Evolutionary conservation across 2,888 invertebrate species (phyloP).

Genomic region (Agrypnus murinus): DNA sequence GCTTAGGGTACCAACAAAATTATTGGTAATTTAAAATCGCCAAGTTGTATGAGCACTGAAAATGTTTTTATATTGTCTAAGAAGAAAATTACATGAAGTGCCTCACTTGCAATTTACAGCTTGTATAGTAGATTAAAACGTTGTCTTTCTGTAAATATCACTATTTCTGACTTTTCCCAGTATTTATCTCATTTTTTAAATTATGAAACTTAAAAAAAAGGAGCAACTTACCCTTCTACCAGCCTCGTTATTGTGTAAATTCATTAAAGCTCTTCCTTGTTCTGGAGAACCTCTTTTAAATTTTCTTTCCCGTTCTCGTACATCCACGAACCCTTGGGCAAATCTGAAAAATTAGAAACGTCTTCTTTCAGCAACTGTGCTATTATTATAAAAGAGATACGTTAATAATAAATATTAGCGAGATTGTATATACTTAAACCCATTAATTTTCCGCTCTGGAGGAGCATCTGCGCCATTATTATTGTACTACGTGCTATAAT

Average conservation of each 20-base stretch:
- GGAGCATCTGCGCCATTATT: constrained; percentile 25
- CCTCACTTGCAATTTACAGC: too few species aligned
- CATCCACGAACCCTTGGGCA: constrained; percentile 95
- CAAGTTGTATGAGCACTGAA: too few species aligned
- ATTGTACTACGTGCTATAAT: constrained; percentile 2
- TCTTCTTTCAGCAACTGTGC: too few species aligned
- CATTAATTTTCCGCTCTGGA: constrained; percentile 25
- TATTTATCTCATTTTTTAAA: neutral
- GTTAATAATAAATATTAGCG: too few species aligned
- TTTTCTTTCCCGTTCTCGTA: constrained; percentile 91
- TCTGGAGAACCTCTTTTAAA: constrained; percentile 88
- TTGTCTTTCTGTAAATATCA: neutral
- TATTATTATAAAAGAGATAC: too few species aligned
- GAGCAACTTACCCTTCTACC: constrained; percentile 85
- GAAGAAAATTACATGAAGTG: too few species aligned
- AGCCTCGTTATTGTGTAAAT: constrained; percentile 98
- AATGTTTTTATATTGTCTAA: too few species aligned
- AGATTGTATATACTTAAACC: constrained; percentile 14
- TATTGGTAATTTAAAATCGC: too few species aligned
- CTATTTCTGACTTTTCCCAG: too few species aligned
- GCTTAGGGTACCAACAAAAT: too few species aligned
- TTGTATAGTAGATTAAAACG: neutral
- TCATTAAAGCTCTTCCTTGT: constrained; percentile 93
- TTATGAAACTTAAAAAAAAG: neutral
- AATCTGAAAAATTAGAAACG: constrained; percentile 77